phyloP scores from a whole-genome alignment of 2,113 vertebrate genomes.

The Cyprinodon brontotheroides region DNA sequence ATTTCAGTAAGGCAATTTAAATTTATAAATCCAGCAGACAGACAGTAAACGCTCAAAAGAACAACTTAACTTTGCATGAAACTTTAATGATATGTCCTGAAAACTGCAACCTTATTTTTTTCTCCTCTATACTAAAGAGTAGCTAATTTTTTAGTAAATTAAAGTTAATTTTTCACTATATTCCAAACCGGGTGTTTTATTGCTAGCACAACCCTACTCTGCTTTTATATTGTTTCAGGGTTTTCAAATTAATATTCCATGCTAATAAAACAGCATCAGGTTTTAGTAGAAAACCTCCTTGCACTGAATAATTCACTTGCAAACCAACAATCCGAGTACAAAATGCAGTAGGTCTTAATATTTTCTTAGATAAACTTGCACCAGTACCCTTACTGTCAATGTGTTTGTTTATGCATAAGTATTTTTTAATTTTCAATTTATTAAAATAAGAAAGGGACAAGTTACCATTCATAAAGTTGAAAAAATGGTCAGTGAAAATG shows the following conservation, averaged over 20 bases:
- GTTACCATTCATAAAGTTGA: neutral
- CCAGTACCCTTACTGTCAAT: neutral
- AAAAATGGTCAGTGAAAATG: neutral
- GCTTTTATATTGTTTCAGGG: neutral
- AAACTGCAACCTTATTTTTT: too few relatives aligned
- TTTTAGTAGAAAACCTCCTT: neutral
- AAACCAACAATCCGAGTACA: neutral
- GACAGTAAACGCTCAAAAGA: too few relatives aligned
- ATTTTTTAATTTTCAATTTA: too few relatives aligned
- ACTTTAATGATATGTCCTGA: too few relatives aligned
- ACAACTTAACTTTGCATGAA: too few relatives aligned
- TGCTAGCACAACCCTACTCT: neutral
- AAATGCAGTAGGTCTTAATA: neutral
- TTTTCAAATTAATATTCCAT: neutral
- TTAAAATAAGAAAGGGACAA: neutral
- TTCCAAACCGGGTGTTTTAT: neutral
- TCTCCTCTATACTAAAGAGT: neutral
- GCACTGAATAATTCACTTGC: neutral
- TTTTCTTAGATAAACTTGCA: neutral
- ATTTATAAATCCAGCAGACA: too few relatives aligned
- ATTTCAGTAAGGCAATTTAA: too few relatives aligned
- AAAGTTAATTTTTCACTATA: neutral
- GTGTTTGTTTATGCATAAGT: neutral
- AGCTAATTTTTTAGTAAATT: neutral
- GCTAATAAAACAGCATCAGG: neutral